Conservation (phyloP, 2,888 invertebrate genomes). For the Parnassius orleans region DNA sequence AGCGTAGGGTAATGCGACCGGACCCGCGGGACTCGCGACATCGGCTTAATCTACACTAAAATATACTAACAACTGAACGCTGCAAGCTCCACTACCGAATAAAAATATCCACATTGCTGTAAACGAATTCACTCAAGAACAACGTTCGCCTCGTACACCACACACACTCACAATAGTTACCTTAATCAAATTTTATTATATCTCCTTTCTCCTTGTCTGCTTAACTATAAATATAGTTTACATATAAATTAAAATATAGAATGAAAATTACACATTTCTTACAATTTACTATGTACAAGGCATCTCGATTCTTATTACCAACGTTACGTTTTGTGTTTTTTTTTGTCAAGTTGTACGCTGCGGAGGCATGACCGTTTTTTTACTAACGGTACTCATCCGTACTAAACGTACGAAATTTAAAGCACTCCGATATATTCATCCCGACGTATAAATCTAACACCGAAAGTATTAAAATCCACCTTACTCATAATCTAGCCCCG, state of each 20-base stretch:
- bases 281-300: conserved; percentile 75
- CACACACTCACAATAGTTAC: conserved; percentile 37
- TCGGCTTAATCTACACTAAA: conserved; percentile 21
- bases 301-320: conserved; percentile 58
- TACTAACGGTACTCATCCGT: conserved; percentile 10
- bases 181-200: conserved; percentile 51
- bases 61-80: conserved; percentile 52
- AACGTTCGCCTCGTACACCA: conserved; percentile 33
- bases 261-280: conserved; percentile 77
- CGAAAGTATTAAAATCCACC: conserved; percentile 8
- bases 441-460: conserved; percentile 10
- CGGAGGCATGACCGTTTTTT: conserved; percentile 1
- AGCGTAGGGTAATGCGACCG: conserved; percentile 44
- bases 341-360: conserved; percentile 35
- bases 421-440: not conserved
- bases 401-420: not conserved
- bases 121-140: conserved; percentile 44
- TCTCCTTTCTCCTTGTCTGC: conserved; percentile 63
- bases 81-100: conserved; percentile 69
- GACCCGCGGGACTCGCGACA: conserved; percentile 24
- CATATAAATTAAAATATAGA: conserved; percentile 77
- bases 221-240: conserved; percentile 75
- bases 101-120: conserved; percentile 49
- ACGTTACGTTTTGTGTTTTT: conserved; percentile 42
- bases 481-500: conserved; percentile 27